A percentile compares a stretch with the other conserved stretches of the same genome.
phyloP scores from a whole-genome alignment of 2,888 invertebrate genomes.

The Macaria liturata region DNA sequence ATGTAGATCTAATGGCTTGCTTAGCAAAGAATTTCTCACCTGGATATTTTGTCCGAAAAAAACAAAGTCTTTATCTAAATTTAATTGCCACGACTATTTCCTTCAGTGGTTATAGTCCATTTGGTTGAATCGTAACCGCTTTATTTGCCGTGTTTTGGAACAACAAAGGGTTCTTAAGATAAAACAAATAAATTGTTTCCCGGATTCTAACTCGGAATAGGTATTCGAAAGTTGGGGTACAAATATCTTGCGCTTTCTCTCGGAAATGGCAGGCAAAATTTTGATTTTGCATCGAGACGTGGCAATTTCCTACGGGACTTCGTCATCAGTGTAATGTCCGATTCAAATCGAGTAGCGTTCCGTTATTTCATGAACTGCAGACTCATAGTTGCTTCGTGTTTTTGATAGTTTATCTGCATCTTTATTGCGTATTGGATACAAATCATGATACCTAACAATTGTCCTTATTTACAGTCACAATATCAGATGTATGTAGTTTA shows the following conservation, averaged over 20 bases:
- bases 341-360: constrained; percentile 19
- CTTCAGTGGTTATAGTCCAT: constrained; percentile 60
- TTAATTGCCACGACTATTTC: constrained; percentile 53
- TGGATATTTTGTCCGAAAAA: no score
- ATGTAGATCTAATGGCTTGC: no score
- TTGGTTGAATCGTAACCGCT: constrained; percentile 64
- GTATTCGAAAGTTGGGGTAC: constrained; percentile 45
- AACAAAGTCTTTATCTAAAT: constrained; percentile 25
- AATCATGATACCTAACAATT: no score
- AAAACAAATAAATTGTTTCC: constrained; percentile 66
- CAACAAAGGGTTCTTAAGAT: constrained; percentile 66
- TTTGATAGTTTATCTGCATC: no score
- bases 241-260: constrained; percentile 43
- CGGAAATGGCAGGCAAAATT: constrained; percentile 42
- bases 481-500: no score
- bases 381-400: no score
- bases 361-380: neutral
- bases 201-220: constrained; percentile 49
- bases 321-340: constrained; percentile 29
- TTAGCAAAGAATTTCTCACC: no score
- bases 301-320: constrained; percentile 35
- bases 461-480: no score
- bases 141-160: constrained; percentile 52
- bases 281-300: constrained; percentile 36
- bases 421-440: no score